Base-by-base conservation (phyloP, 2,797 vertebrate genomes). In the Gallinago nigripennis region DNA sequence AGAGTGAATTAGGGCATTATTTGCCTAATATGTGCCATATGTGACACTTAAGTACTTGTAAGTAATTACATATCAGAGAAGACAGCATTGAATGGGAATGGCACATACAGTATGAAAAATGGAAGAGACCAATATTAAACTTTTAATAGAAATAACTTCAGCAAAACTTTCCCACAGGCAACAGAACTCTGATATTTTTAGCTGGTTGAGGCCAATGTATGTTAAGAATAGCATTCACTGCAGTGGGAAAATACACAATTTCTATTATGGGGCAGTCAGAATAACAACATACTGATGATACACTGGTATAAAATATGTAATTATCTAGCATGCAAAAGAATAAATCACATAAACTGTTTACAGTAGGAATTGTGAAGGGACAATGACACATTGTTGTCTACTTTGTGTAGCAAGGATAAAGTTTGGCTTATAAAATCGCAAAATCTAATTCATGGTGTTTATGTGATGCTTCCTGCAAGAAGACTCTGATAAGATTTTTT, bases 121-220 rank as follows among this genome's bases (percentile, higher is more conserved):
- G 85, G 82, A 70, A 95, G 61, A 80, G 85, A 41, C 71, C 79
- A 86, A 66, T 83, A 92, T 92, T 71, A 84, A 92, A 93, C 92
- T 93, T 95, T 57, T 96, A 83, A 79, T 86, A 86, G 94, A 97
- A 97, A 95, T 96, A 96, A 92, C 95, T 95, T 25, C 81, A 35
- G 82, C 66, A 90, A 77, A 82, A 96, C 93, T 95, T 98, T 98
- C 98, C 98, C 98, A 98, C 97, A 98, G 96, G 94, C 95, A 87
- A 41, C 68, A 86, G 54, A 57, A 95, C 86, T 82, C 11, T 78
- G 97, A 68, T 98, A 98, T 98, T 98, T 98, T 98, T 98, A 98
- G 98, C 96, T 76, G 79, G 7, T 88, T 83, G 95, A 96, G 96
- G 94, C 94, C 50, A 43, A 81, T 71, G 86, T 96, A 79, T 95